Evolutionary conservation across 2,113 vertebrate genomes (phyloP), one percentile per base, ranked within the genome.

Genomic region (Peromyscus polionotus): DNA sequence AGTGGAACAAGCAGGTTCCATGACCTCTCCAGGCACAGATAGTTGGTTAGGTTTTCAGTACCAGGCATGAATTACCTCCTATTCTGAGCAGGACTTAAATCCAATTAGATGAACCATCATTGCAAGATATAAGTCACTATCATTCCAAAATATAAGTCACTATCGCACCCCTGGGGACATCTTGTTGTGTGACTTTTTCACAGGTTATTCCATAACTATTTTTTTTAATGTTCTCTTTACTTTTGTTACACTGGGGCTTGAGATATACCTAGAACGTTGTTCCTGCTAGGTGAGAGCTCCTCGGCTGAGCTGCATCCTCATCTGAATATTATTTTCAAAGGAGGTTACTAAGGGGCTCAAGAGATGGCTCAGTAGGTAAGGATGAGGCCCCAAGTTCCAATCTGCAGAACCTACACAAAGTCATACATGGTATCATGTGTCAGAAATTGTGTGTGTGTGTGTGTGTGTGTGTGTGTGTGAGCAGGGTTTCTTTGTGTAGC

Each of bases 291-390:
- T 11, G 42, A 59, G 4, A 2, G 11, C 1, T 75, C 8, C 24
- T 31, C 36, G 51, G 28, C 4, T 59, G 24, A 75, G 24, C 24
- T 75, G 31, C 20, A 31, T 39, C 51, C 51, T 19, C 70, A 73
- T n/a, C 14, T 89, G 51, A 33, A 67, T 68, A 13, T 48, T 36
- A 84, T 91, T 88, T 90, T 96, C 31, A 76, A 67, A 88, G 31
- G 80, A 88, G 8, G 1, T 33, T 86, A 67, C 24, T 31, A 65
- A 65, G 54, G n/a, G 24, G 22, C 12, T 61, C 22, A 39, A 83
- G 36, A 39, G 36, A 83, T 39, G 80, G 20, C 6, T 83, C 54
- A n/a, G 33, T n/a, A 57, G 19, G 33, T 36, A 59, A 26, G 20
- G 57, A 59, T 59, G 31, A 22, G 11, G 54, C 65, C 65, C 65